Evolutionary conservation across 2,113 vertebrate genomes (phyloP).

Genomic region (Gnathonemus longibarbis): DNA sequence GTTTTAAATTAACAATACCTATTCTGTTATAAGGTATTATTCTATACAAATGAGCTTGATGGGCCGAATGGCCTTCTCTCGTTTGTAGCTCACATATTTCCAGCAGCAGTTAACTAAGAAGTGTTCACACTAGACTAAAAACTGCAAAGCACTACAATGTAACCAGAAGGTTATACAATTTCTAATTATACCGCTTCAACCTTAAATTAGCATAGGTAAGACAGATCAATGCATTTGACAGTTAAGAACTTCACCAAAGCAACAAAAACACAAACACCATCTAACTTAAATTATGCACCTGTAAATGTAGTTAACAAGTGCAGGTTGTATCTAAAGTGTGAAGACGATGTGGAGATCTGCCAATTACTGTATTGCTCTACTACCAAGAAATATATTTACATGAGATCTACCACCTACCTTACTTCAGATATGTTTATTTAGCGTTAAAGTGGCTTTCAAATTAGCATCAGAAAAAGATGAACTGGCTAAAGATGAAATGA

Average conservation of each 20-base stretch:
- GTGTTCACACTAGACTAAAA: not conserved
- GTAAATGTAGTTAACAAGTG: slow-evolving; percentile 5
- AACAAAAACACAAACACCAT: not conserved
- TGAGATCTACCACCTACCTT: not conserved
- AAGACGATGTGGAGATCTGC: not conserved
- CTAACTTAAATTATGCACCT: not conserved
- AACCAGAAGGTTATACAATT: not conserved
- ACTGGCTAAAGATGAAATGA: not conserved
- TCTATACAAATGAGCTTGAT: not conserved
- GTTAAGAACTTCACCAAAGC: not conserved
- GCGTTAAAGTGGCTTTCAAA: not conserved
- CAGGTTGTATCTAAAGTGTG: not conserved
- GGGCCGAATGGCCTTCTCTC: too few species aligned
- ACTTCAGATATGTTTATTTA: not conserved
- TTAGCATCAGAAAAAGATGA: not conserved
- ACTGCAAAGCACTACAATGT: not conserved
- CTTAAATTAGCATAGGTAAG: not conserved
- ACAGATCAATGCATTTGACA: not conserved
- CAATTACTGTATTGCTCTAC: not conserved
- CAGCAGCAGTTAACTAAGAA: not conserved
- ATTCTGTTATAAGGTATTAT: not conserved
- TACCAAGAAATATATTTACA: not conserved
- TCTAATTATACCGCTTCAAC: not conserved
- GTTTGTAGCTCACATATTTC: not conserved
- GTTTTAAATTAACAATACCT: not conserved